These are phyloP conservation scores for Ameiurus melas DNA, from an alignment of 2,113 vertebrate genomes.

Conservation along the genomic window DNA sequence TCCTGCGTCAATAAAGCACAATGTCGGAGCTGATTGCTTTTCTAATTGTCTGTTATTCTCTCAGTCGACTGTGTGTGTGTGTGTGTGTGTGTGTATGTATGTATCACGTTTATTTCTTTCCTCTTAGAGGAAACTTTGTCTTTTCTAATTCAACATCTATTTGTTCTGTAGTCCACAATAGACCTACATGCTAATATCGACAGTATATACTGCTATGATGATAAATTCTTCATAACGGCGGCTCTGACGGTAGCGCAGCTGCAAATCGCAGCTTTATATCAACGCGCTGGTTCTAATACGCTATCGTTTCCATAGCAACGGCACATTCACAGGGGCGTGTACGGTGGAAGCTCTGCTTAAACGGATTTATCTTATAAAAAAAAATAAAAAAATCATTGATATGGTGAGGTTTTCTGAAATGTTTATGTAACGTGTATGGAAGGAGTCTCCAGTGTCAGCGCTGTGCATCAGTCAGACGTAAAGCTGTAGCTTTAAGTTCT, in stretches of 20 bases:
- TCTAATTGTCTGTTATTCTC: slow-evolving; percentile 53
- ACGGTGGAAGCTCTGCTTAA: not conserved
- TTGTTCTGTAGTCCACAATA: not conserved
- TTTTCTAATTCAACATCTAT: not conserved
- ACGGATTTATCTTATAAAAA: not conserved
- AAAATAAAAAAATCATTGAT: too few relatives aligned
- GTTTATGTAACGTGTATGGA: not conserved
- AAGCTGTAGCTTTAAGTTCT: not conserved
- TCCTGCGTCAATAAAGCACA: slow-evolving; percentile 46
- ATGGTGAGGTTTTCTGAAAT: not conserved
- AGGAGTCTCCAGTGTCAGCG: not conserved
- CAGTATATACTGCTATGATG: too few relatives aligned
- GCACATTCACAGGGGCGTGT: not conserved
- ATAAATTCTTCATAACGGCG: not conserved
- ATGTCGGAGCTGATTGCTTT: slow-evolving; percentile 45
- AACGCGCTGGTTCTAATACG: not conserved
- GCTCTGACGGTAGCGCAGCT: not conserved
- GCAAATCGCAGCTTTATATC: not conserved
- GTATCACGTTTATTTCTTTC: too few relatives aligned
- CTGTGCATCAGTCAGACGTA: not conserved
- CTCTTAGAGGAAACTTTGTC: not conserved
- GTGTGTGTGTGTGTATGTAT: not conserved
- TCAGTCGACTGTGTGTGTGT: not conserved
- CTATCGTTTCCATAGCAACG: not conserved
- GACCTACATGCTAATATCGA: not conserved